phyloP scores from a whole-genome alignment of 2,113 vertebrate genomes.

The Mola mola region DNA sequence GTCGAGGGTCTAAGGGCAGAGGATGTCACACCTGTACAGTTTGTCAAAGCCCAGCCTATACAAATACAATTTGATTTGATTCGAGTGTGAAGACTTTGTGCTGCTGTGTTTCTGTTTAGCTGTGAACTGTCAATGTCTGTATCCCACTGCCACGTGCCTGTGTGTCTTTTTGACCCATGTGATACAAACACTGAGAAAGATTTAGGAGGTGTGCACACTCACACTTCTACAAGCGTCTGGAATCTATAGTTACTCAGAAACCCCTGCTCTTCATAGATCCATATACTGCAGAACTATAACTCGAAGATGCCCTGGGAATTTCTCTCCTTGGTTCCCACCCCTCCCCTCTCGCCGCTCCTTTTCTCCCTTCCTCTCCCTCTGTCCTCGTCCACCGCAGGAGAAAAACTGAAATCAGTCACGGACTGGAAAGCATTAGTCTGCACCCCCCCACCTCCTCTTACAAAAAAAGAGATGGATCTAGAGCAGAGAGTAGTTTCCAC shows the following conservation, averaged over 20 bases:
- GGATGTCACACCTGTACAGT: too few relatives aligned
- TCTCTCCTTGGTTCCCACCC: slow-evolving; percentile 25
- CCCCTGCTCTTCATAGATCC: too few relatives aligned
- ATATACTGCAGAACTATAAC: slow-evolving; percentile 33
- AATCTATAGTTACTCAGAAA: too few relatives aligned
- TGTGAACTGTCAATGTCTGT: background rate
- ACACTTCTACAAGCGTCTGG: slow-evolving; percentile 24
- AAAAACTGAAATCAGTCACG: slow-evolving; percentile 77
- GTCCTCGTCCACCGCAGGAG: slow-evolving; percentile 57
- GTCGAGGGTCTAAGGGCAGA: too few relatives aligned
- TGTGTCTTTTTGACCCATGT: background rate
- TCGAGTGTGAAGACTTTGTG: background rate
- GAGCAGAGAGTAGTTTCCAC: background rate
- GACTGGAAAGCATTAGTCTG: slow-evolving; percentile 75
- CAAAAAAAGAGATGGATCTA: slow-evolving; percentile 48
- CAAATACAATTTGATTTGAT: too few relatives aligned
- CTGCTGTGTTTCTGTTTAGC: background rate
- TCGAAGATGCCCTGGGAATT: slow-evolving; percentile 50
- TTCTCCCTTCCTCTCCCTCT: slow-evolving; percentile 35
- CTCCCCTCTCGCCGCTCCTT: slow-evolving; percentile 14
- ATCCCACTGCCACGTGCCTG: background rate
- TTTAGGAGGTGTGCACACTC: background rate
- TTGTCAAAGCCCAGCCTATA: too few relatives aligned
- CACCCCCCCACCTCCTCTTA: slow-evolving; percentile 6
- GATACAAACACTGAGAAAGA: background rate